Conservation (phyloP, 2,888 invertebrate species). For the Pasiphila rectangulata region DNA sequence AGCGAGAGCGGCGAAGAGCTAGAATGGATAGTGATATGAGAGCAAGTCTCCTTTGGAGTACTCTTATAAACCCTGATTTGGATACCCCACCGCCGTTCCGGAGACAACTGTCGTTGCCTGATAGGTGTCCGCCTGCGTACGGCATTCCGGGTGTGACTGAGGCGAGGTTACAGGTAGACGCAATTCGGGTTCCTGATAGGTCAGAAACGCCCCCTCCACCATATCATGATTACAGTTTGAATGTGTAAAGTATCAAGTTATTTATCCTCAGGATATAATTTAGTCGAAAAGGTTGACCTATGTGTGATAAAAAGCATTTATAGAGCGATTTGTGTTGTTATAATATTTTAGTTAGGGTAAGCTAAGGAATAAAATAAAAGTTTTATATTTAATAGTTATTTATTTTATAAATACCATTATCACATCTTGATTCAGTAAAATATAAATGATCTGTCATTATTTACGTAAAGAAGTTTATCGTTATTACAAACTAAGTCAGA, state of each 20-base stretch:
- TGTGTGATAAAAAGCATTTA: slow-evolving; percentile 16
- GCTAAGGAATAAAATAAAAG: slow-evolving; percentile 15
- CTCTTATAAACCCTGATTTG: slow-evolving; percentile 55
- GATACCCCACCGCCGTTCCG: slow-evolving; percentile 68
- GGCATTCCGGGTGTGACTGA: slow-evolving; percentile 50
- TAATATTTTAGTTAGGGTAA: not conserved
- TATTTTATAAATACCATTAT: slow-evolving; percentile 71
- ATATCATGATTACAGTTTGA: slow-evolving; percentile 64
- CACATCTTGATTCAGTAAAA: slow-evolving; percentile 67
- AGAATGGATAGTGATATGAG: slow-evolving; percentile 63
- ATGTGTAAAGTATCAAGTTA: slow-evolving; percentile 40
- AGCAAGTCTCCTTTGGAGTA: slow-evolving; percentile 64
- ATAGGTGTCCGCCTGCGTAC: slow-evolving; percentile 50
- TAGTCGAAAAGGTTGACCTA: too few relatives aligned
- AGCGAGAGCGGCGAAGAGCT: slow-evolving; percentile 46
- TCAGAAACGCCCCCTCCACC: slow-evolving; percentile 75
- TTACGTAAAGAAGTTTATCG: slow-evolving; percentile 57
- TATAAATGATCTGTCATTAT: slow-evolving; percentile 62
- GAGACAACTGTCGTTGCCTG: slow-evolving; percentile 57
- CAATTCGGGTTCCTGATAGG: slow-evolving; percentile 53
- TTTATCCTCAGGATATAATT: too few relatives aligned
- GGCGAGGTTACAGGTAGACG: slow-evolving; percentile 52
- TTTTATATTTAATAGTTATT: slow-evolving; percentile 40
- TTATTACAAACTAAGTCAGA: slow-evolving; percentile 64
- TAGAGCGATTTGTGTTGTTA: not conserved